Evolutionary conservation across 2,797 vertebrate species (phyloP).

Genomic region (Tympanoctomys barrerae): DNA sequence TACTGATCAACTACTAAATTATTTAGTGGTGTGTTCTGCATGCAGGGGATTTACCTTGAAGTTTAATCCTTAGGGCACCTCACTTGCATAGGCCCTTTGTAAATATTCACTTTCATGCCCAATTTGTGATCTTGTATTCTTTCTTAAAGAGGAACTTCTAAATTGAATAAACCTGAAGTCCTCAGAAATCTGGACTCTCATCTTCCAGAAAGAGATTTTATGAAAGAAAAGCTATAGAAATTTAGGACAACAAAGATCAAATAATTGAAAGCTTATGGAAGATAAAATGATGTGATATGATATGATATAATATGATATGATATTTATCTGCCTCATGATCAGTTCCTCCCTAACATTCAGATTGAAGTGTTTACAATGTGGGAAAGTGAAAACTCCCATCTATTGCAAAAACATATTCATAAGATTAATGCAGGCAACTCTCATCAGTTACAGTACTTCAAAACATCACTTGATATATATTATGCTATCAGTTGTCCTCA

Average conservation of each 20-base stretch:
- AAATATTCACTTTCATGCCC: slow-evolving; percentile 61
- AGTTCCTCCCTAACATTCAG: neutral
- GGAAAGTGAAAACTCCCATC: slow-evolving; percentile 33
- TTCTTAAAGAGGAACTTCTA: neutral
- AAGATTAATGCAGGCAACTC: neutral
- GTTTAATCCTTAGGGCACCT: slow-evolving; percentile 55
- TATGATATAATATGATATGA: slow-evolving; percentile 37
- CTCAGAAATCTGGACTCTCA: neutral
- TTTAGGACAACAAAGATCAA: slow-evolving; percentile 42
- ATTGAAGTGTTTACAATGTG: neutral
- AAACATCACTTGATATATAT: neutral
- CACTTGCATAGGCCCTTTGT: neutral
- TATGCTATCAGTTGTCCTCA: neutral
- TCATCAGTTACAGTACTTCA: slow-evolving; percentile 21
- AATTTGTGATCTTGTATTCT: slow-evolving; percentile 62
- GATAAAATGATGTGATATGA: neutral
- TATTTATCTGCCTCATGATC: slow-evolving; percentile 24
- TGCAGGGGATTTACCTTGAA: slow-evolving; percentile 68
- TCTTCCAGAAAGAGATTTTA: slow-evolving; percentile 13
- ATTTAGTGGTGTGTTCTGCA: slow-evolving; percentile 62
- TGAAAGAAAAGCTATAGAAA: slow-evolving; percentile 47
- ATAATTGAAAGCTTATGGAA: slow-evolving; percentile 44
- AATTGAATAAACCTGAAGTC: slow-evolving; percentile 30
- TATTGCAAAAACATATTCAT: slow-evolving; percentile 26
- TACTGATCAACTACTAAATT: slow-evolving; percentile 72